Percentiles rank a stretch among this genome's conserved stretches.
Conservation (phyloP, 1,140 invertebrate species). For the Neotoxoptera formosana region DNA sequence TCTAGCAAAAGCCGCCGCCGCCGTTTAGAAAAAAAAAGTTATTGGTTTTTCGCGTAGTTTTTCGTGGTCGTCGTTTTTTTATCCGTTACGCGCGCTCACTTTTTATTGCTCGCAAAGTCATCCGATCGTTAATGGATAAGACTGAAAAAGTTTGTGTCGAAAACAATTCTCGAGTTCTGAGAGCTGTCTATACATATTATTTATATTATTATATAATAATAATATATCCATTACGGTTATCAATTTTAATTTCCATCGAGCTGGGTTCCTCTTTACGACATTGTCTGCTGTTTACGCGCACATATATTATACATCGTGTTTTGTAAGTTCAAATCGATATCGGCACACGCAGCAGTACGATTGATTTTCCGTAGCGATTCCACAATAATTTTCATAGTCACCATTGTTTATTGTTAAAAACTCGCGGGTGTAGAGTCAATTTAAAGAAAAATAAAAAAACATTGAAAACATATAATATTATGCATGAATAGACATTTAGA, state of each 20-base stretch:
- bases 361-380: not conserved
- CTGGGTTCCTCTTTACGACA: not conserved
- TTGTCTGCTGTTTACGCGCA: not conserved
- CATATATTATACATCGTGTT: not conserved
- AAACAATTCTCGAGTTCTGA: conserved; percentile 18
- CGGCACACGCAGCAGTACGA: not conserved
- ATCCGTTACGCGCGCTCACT: no score
- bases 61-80: not conserved
- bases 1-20: not conserved
- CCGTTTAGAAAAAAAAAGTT: conserved; percentile 1
- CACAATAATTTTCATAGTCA: not conserved
- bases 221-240: not conserved
- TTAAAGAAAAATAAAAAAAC: not conserved
- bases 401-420: not conserved
- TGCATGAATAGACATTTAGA: not conserved
- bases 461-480: not conserved
- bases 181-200: not conserved
- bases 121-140: not conserved
- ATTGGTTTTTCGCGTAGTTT: conserved; percentile 1
- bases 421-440: not conserved
- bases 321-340: not conserved
- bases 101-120: conserved; percentile 4
- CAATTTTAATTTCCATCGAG: not conserved
- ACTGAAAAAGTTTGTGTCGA: conserved; percentile 25
- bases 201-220: not conserved